phyloP scores from a whole-genome alignment of 2,888 invertebrate genomes.

The Rosalia funebris region DNA sequence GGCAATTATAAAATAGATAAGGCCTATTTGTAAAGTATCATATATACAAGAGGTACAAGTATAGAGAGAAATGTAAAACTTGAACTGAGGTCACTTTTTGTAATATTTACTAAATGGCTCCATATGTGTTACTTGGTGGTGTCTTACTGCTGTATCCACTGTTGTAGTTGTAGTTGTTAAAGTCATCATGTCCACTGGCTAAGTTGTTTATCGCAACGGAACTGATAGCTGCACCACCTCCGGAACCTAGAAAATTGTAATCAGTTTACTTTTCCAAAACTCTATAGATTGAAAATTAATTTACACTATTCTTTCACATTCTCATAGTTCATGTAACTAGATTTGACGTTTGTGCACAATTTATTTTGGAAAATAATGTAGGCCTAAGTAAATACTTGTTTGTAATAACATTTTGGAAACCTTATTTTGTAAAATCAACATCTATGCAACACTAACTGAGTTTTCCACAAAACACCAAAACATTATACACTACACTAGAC shows the following conservation, averaged over 20 bases:
- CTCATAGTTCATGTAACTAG: too few relatives aligned
- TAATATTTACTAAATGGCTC: conserved; percentile 28
- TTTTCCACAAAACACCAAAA: too few relatives aligned
- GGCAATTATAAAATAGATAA: conserved; percentile 13
- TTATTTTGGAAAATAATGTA: too few relatives aligned
- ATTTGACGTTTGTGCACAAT: too few relatives aligned
- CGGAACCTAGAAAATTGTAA: conserved; percentile 29
- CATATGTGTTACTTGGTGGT: conserved; percentile 38
- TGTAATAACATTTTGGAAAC: too few relatives aligned
- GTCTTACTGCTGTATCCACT: conserved; percentile 32
- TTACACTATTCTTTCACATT: too few relatives aligned
- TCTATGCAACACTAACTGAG: too few relatives aligned
- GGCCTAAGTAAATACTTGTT: too few relatives aligned
- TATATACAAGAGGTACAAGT: conserved; percentile 21
- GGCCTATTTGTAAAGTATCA: conserved; percentile 5
- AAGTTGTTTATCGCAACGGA: conserved; percentile 53
- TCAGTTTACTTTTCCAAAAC: too few relatives aligned
- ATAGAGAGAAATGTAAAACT: not conserved
- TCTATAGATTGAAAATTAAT: too few relatives aligned
- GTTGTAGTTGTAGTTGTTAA: conserved; percentile 34
- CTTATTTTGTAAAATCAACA: too few relatives aligned
- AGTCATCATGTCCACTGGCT: conserved; percentile 38
- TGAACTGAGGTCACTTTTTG: conserved; percentile 11
- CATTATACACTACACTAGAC: too few relatives aligned
- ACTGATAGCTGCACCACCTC: conserved; percentile 42